Conservation (phyloP, 2,797 vertebrate genomes). For the Hirundo rustica region DNA sequence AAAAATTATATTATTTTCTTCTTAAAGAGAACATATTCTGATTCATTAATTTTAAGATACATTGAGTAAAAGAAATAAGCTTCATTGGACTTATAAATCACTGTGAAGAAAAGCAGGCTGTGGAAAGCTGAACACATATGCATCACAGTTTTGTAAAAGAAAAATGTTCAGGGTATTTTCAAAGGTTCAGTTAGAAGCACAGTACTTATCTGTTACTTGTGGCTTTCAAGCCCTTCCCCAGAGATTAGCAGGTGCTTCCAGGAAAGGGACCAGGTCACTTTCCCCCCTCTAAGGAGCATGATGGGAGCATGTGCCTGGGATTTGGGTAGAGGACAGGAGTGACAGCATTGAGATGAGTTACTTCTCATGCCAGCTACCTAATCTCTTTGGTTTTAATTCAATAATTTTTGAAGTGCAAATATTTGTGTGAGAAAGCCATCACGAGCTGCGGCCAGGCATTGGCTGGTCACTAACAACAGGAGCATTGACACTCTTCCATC, state of each 20-base stretch:
- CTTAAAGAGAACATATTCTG: background rate
- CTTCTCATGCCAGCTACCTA: background rate
- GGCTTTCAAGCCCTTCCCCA: background rate
- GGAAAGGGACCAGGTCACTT: background rate
- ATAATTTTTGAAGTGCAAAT: slow-evolving; percentile 27
- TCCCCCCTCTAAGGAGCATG: background rate
- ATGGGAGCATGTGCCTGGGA: background rate
- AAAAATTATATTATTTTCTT: background rate
- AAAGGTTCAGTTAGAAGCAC: background rate
- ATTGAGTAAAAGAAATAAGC: background rate
- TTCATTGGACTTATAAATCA: background rate
- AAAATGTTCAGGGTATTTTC: background rate
- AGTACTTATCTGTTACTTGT: background rate
- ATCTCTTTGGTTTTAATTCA: slow-evolving; percentile 45
- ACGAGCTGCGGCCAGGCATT: slow-evolving; percentile 4
- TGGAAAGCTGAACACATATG: background rate
- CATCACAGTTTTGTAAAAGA: background rate
- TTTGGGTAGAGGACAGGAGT: background rate
- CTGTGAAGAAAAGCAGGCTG: background rate
- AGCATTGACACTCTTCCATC: background rate
- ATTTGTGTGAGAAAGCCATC: background rate
- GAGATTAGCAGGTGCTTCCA: background rate
- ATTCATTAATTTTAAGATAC: background rate
- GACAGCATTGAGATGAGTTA: background rate
- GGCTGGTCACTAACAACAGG: slow-evolving; percentile 5